Evolutionary conservation across 1,140 invertebrate genomes (phyloP).

Genomic region (Lasaia peninsularis): DNA sequence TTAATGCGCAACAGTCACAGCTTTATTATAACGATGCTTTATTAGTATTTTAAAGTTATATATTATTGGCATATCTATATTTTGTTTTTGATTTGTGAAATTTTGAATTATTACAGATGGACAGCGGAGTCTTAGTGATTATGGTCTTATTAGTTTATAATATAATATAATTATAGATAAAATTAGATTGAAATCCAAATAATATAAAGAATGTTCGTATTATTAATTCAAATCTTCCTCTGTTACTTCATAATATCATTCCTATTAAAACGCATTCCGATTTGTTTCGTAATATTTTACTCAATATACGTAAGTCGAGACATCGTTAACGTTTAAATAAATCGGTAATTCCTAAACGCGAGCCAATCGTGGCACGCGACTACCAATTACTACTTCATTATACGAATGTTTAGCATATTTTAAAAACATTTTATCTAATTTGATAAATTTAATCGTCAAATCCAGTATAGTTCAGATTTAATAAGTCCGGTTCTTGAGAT

Average conservation of each 20-base stretch:
- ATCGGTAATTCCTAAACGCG: conserved; percentile 52
- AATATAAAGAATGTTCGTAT: too few relatives aligned
- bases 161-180: too few relatives aligned
- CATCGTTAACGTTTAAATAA: conserved; percentile 43
- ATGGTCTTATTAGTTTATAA: too few relatives aligned
- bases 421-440: conserved; percentile 46
- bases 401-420: conserved; percentile 56
- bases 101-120: too few relatives aligned
- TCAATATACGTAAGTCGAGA: background rate
- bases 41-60: too few relatives aligned
- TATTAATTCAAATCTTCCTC: too few relatives aligned
- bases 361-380: conserved; percentile 48
- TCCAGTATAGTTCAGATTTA: conserved; percentile 47
- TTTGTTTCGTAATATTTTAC: background rate
- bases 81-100: too few relatives aligned
- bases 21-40: too few relatives aligned
- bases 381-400: conserved; percentile 52
- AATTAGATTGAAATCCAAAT: too few relatives aligned
- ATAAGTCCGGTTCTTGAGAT: conserved; percentile 53
- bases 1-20: too few relatives aligned
- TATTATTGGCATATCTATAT: too few relatives aligned
- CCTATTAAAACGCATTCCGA: background rate
- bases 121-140: too few relatives aligned
- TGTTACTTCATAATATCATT: background rate
- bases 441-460: conserved; percentile 59